Conservation (phyloP, 2,888 invertebrate species). For the Panzeria rudis region DNA sequence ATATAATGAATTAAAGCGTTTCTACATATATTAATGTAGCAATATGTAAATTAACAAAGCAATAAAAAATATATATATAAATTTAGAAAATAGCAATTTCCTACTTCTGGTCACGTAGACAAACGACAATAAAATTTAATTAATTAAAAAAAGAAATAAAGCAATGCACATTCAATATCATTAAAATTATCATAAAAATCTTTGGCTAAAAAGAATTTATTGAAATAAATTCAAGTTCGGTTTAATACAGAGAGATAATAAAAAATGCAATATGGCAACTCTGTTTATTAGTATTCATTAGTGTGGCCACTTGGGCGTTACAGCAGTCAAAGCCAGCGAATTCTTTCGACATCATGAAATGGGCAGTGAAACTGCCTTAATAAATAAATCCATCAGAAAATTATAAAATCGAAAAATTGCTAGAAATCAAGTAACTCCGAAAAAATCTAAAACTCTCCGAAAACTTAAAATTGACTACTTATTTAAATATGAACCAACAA, state of each 20-base stretch:
- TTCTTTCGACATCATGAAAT: too few relatives aligned
- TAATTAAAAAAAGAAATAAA: not conserved
- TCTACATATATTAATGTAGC: too few relatives aligned
- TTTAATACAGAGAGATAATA: not conserved
- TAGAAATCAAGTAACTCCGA: too few relatives aligned
- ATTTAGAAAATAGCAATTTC: not conserved
- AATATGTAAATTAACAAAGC: not conserved
- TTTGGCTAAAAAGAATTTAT: not conserved
- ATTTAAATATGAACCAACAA: too few relatives aligned
- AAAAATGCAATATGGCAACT: not conserved
- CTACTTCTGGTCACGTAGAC: conserved; percentile 9
- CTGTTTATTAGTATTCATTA: not conserved
- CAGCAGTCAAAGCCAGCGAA: not conserved
- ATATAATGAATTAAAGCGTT: too few relatives aligned
- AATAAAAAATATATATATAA: not conserved
- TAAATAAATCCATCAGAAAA: too few relatives aligned
- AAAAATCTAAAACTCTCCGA: too few relatives aligned
- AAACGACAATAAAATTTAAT: not conserved
- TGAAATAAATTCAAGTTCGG: not conserved
- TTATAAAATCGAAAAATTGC: too few relatives aligned
- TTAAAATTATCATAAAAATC: not conserved
- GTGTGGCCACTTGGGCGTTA: not conserved
- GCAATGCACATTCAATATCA: not conserved
- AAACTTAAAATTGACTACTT: too few relatives aligned
- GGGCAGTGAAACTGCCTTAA: too few relatives aligned